A percentile compares a stretch with the other conserved stretches of the same genome.
phyloP scores from a whole-genome alignment of 2,113 vertebrate species.

The Cavia porcellus region DNA sequence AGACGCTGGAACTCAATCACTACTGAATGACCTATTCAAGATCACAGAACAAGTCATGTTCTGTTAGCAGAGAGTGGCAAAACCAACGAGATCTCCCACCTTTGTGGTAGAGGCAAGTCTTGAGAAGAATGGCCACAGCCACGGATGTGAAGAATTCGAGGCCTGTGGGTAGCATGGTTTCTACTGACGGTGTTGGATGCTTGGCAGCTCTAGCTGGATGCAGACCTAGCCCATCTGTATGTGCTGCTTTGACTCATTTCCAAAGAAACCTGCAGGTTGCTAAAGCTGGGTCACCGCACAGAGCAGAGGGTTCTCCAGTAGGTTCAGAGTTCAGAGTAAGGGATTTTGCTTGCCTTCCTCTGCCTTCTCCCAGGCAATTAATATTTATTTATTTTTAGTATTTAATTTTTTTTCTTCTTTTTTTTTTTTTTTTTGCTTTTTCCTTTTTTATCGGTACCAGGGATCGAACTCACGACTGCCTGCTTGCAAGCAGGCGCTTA shows the following conservation, averaged over 20 bases:
- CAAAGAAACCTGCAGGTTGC: not conserved
- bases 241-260: not conserved
- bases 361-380: not conserved
- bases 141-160: not conserved
- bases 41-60: slow-evolving; percentile 1
- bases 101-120: not conserved
- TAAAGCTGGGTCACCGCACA: not conserved
- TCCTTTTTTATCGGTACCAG: no score
- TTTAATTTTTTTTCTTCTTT: not conserved
- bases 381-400: not conserved
- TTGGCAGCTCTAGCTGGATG: not conserved
- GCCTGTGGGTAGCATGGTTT: not conserved
- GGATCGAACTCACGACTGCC: no score
- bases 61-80: not conserved
- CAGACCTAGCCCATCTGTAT: no score
- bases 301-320: not conserved
- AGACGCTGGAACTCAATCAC: not conserved
- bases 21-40: not conserved
- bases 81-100: not conserved
- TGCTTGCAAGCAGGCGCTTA: no score
- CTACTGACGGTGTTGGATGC: not conserved
- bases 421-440: no score
- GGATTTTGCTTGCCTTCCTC: not conserved
- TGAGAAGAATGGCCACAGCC: not conserved
- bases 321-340: not conserved